phyloP scores from a whole-genome alignment of 2,113 vertebrate genomes.

The Poecilia latipinna region DNA sequence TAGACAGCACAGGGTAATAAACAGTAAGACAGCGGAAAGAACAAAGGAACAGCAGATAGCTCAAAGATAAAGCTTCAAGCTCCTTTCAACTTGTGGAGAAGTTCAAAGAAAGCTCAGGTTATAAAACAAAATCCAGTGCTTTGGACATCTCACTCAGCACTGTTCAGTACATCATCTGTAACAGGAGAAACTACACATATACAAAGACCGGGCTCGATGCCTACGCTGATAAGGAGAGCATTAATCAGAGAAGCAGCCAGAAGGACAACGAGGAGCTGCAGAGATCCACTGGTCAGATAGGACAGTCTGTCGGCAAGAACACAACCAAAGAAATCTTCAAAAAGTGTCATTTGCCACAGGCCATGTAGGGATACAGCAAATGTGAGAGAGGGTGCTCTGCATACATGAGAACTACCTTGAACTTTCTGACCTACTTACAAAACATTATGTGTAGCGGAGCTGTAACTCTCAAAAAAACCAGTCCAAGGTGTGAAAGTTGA shows the following conservation, averaged over 20 bases:
- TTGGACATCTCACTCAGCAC: no score
- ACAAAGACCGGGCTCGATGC: background rate
- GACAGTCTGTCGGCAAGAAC: background rate
- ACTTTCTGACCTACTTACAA: background rate
- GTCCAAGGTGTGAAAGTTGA: background rate
- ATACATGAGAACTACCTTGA: background rate
- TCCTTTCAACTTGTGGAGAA: background rate
- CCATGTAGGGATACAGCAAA: no score
- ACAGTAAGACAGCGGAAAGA: background rate
- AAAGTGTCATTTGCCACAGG: background rate
- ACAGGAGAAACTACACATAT: background rate
- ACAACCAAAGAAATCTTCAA: background rate
- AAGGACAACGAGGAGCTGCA: background rate
- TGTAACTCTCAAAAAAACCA: background rate
- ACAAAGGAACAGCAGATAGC: background rate
- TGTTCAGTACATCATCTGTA: no score
- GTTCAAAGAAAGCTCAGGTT: background rate
- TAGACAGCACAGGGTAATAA: background rate
- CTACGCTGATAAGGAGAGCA: background rate
- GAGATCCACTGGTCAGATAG: background rate
- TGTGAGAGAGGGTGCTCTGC: no score
- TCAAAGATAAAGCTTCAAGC: background rate
- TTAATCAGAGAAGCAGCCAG: no score
- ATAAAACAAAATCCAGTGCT: no score
- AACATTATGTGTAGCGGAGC: background rate